Conservation (phyloP, 2,113 vertebrate genomes). For the Hypocryptadius cinnamomeus region DNA sequence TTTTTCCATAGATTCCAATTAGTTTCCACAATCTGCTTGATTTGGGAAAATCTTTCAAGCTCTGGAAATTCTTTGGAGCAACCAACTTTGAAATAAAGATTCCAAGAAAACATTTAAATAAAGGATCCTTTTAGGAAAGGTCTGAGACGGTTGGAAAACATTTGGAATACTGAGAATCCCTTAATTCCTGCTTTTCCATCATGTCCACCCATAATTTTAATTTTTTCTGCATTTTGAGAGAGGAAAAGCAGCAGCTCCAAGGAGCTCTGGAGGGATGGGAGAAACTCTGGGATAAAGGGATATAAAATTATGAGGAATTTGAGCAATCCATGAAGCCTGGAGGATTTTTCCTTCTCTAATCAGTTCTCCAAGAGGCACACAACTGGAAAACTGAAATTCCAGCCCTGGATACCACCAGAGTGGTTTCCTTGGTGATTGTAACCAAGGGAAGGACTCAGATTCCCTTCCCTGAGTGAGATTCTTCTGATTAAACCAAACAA, state of each 20-base stretch:
- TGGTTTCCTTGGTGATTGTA: slow-evolving; percentile 60
- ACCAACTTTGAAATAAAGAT: not conserved
- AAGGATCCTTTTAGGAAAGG: not conserved
- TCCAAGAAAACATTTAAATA: not conserved
- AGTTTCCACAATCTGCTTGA: not conserved
- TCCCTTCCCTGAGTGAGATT: not conserved
- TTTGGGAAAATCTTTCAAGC: not conserved
- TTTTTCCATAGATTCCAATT: not conserved
- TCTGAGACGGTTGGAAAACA: not conserved
- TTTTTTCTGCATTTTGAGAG: not conserved
- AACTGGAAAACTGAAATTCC: not conserved
- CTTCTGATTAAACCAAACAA: not conserved
- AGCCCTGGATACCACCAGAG: not conserved
- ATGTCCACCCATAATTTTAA: not conserved
- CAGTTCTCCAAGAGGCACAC: not conserved
- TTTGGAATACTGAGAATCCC: not conserved
- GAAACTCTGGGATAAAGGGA: not conserved
- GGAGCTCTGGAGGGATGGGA: not conserved
- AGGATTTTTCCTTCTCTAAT: not conserved
- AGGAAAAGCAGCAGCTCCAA: not conserved
- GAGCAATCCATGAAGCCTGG: too few species aligned
- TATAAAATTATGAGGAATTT: not conserved
- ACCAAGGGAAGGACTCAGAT: not conserved
- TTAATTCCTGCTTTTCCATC: not conserved
- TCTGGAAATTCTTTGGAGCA: not conserved